phyloP scores from a whole-genome alignment of 2,113 vertebrate genomes.

The Hippocampus comes region DNA sequence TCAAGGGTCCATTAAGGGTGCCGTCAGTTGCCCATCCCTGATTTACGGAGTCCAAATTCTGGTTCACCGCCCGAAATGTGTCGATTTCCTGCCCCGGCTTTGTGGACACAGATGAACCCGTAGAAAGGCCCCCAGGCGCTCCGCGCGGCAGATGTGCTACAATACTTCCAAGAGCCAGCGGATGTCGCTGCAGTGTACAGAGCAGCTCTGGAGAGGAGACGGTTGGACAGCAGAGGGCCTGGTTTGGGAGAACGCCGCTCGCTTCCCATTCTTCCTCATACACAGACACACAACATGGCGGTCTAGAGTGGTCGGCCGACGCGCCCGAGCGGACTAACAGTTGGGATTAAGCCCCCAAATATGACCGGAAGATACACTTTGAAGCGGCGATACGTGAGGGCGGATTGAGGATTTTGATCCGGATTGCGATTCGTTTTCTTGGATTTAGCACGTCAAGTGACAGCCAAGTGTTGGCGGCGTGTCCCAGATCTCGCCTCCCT shows the following conservation, averaged over 20 bases:
- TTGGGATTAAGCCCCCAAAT: conserved; percentile 52
- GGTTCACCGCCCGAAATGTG: too few species aligned
- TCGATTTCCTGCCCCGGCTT: neutral
- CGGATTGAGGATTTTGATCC: neutral
- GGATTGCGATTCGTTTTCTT: conserved; percentile 9
- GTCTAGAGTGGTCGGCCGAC: conserved; percentile 72
- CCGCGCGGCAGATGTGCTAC: neutral
- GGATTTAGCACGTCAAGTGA: conserved; percentile 41
- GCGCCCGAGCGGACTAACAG: conserved; percentile 71
- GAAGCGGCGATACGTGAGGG: neutral
- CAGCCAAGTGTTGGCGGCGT: conserved; percentile 57
- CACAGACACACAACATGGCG: conserved; percentile 80
- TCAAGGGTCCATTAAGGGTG: too few species aligned
- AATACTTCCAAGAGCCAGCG: conserved; percentile 26
- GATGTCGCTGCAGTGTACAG: conserved; percentile 51
- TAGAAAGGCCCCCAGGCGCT: neutral
- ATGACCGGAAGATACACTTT: conserved; percentile 23
- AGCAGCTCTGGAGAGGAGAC: conserved; percentile 34
- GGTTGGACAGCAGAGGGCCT: conserved; percentile 36
- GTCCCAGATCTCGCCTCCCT: conserved; percentile 62
- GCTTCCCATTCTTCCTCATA: conserved; percentile 75
- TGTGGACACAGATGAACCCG: neutral
- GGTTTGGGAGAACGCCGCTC: conserved; percentile 67
- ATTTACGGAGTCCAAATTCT: too few species aligned
- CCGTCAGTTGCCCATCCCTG: too few species aligned